phyloP scores from a whole-genome alignment of 2,113 vertebrate genomes.

The Bettongia penicillata region DNA sequence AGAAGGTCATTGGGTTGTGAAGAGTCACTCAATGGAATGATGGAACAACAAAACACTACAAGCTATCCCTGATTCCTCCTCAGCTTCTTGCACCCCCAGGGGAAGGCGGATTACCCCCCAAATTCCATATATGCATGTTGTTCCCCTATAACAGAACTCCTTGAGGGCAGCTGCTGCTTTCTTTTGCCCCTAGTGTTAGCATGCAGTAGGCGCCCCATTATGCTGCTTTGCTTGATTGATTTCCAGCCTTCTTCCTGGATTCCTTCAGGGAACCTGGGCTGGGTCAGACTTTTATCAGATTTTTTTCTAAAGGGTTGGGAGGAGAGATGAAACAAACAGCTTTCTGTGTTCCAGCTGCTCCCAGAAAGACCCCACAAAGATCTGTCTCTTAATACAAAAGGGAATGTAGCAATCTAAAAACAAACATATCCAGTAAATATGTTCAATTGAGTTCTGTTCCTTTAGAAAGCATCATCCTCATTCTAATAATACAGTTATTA shows the following conservation, averaged over 20 bases:
- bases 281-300: not conserved
- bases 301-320: not conserved
- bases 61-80: not conserved
- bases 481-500: not conserved
- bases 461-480: not conserved
- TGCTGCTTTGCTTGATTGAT: not conserved
- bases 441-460: not conserved
- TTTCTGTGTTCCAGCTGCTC: not conserved
- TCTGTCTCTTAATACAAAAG: not conserved
- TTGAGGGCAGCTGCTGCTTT: not conserved
- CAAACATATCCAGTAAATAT: not conserved
- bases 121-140: not conserved
- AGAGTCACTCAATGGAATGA: not conserved
- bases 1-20: not conserved
- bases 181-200: not conserved
- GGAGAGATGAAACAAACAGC: not conserved
- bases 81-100: not conserved
- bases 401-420: not conserved
- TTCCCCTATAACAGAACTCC: not conserved
- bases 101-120: not conserved
- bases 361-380: not conserved
- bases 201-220: not conserved
- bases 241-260: not conserved
- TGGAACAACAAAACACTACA: not conserved
- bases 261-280: not conserved